Evolutionary conservation across 2,888 invertebrate genomes (phyloP), one percentile per base, ranked within the genome.

Genomic region (Lysandra bellargus): DNA sequence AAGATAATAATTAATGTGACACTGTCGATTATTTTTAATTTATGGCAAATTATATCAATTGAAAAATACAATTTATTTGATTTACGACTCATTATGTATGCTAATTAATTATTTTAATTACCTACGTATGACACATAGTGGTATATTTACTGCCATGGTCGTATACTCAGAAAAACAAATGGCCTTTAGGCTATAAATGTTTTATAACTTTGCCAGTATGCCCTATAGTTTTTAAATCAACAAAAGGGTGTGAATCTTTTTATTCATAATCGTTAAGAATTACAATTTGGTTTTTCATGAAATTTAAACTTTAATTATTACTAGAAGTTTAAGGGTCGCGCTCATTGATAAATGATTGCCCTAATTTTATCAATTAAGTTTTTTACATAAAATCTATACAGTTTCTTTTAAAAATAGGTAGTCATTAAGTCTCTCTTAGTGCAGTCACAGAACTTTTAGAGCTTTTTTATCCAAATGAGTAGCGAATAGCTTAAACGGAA

Each of bases 81-180:
- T 69, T 69, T 69, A 69, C 69, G 17, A 14, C 5, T 69, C 69
- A 69, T 69, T 69, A 69, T 69, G 69, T 69, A 69, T 69, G 69
- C 5, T 69, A 69, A 69, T 37, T 69, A 69, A 69, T 69, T 69
- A 69, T 37, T 69, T 69, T 37, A 69, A 69, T 69, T 69, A 69
- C 69, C 14, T 14, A 1, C 37, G 64, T 64, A 64, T 30, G 33
- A 69, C 33, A 69, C 33, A 17, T 69, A 17, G 33, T 33, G 17
- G 69, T 69, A 69, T 33, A 69, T 69, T 69, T 37, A 69, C 69
- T 37, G 14, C 1, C 33, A 69, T 69, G 69, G 69, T 69, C 14
- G 69, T 17, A 64, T 64, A 33, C 37, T 33, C 33, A 17, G 69
- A 69, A 14, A 69, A 69, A 69, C 17, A 69, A 69, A 69, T 37